These are phyloP conservation scores for Dromococcyx pavoninus DNA, from an alignment of 2,797 vertebrate species.

Conservation along the genomic window DNA sequence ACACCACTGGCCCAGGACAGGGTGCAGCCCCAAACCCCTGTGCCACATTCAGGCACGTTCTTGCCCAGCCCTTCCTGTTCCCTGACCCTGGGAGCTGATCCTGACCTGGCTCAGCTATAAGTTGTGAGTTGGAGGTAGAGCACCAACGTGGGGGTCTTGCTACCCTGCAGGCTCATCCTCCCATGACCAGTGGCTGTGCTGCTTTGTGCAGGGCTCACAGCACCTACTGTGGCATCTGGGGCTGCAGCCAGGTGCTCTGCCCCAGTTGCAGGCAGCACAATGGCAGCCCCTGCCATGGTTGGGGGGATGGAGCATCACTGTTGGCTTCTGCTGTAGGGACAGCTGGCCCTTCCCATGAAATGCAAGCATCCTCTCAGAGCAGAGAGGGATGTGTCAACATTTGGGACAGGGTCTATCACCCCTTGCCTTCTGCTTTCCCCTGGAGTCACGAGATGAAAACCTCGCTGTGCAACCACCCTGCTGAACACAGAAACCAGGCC, in stretches of 20 bases:
- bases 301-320: rapidly evolving
- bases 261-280: rapidly evolving
- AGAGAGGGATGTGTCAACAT: not conserved
- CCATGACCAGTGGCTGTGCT: rapidly evolving
- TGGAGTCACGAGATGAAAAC: rapidly evolving
- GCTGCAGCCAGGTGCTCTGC: not conserved
- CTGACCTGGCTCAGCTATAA: rapidly evolving
- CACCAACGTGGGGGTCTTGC: rapidly evolving
- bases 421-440: rapidly evolving
- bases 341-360: rapidly evolving
- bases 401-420: not conserved
- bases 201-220: not conserved
- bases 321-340: not conserved
- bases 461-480: rapidly evolving
- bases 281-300: rapidly evolving
- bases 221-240: rapidly evolving
- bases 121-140: rapidly evolving
- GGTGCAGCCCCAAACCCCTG: not conserved
- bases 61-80: not conserved
- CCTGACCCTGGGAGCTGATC: not conserved
- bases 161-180: rapidly evolving
- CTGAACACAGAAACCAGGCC: not conserved
- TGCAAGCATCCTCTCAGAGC: not conserved
- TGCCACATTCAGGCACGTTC: not conserved
- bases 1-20: not conserved